Evolutionary conservation across 1,140 invertebrate species (phyloP).

Genomic region (Ceratosolen solmsi): DNA sequence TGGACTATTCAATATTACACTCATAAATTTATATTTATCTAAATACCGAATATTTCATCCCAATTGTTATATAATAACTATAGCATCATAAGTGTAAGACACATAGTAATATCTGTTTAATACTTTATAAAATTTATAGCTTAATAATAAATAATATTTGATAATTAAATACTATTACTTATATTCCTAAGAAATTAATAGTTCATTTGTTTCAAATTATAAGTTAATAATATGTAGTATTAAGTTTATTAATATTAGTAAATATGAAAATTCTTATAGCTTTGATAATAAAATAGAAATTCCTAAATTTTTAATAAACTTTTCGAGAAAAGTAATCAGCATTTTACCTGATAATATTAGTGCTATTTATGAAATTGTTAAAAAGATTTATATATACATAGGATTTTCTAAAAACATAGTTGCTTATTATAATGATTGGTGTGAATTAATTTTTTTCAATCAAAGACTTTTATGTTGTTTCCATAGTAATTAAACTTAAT

Average conservation of each 20-base stretch:
- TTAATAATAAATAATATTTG: conserved; percentile 2
- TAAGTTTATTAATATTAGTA: neutral
- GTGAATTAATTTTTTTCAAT: neutral
- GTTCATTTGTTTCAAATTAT: neutral
- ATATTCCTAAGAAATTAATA: neutral
- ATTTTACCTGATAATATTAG: too few species aligned
- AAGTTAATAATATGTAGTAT: neutral
- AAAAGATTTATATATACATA: too few species aligned
- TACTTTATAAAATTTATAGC: neutral
- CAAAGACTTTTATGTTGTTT: neutral
- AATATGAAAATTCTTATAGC: neutral
- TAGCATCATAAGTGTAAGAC: neutral
- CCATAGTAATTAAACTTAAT: conserved; percentile 15
- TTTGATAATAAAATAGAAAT: too few species aligned
- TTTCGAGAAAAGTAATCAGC: too few species aligned
- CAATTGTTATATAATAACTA: conserved; percentile 12
- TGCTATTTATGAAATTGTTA: too few species aligned
- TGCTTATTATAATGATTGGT: too few species aligned
- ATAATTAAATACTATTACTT: neutral
- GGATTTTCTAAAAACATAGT: too few species aligned
- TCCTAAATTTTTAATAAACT: too few species aligned
- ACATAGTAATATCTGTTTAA: neutral
- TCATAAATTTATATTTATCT: neutral
- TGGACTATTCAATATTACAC: too few species aligned
- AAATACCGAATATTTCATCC: neutral